Conservation (phyloP, 2,113 vertebrate genomes). For the Herpailurus yagouaroundi region DNA sequence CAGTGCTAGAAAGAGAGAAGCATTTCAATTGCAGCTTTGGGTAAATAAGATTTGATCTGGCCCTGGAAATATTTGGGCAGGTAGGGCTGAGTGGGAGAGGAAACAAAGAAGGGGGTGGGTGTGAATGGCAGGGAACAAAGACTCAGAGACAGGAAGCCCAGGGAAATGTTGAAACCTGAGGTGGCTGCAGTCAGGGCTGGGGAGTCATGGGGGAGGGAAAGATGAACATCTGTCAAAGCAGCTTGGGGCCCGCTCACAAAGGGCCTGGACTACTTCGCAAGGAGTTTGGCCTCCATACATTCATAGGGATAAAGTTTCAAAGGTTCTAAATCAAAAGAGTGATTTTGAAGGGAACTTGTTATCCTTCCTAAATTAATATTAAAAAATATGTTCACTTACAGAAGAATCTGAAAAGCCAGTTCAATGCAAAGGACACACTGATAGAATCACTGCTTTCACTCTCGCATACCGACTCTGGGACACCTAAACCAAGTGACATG, state of each 20-base stretch:
- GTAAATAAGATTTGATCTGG: conserved; percentile 55
- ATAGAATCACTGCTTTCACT: not conserved
- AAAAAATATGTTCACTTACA: conserved; percentile 17
- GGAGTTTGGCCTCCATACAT: not conserved
- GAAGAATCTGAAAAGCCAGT: conserved; percentile 49
- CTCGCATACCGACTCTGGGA: conserved; percentile 24
- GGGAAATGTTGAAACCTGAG: conserved; percentile 11
- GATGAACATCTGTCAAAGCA: not conserved
- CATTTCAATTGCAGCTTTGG: conserved; percentile 21
- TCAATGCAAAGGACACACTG: not conserved
- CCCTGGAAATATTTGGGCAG: conserved; percentile 40
- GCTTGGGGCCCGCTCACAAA: not conserved
- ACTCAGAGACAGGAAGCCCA: conserved; percentile 20
- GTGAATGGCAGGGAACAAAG: conserved; percentile 25
- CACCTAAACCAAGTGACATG: not conserved
- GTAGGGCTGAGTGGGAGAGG: conserved; percentile 12
- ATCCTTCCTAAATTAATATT: conserved; percentile 2
- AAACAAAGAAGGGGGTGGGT: conserved; percentile 19
- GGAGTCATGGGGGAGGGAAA: not conserved
- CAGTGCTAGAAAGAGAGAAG: conserved; percentile 10
- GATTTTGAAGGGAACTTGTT: conserved; percentile 50
- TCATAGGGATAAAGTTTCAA: not conserved
- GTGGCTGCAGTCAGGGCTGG: conserved; percentile 17
- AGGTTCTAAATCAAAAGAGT: conserved; percentile 40
- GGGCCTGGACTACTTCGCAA: not conserved